phyloP scores from a whole-genome alignment of 2,888 invertebrate species.

The Drosophila prostipennis region DNA sequence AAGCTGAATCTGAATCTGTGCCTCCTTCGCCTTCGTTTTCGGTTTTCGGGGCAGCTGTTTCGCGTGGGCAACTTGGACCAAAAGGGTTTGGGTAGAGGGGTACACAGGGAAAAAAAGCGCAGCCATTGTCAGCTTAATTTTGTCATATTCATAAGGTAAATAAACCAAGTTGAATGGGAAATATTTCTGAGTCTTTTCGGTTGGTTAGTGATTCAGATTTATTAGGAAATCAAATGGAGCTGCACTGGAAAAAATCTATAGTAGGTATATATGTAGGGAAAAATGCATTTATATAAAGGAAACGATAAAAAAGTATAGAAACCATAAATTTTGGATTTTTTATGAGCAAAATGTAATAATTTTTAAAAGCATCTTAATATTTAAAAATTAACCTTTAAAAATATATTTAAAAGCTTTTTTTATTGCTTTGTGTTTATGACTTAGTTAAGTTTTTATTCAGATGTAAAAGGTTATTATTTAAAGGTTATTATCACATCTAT shows the following conservation, averaged over 20 bases:
- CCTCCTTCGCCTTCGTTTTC: slow-evolving; percentile 15
- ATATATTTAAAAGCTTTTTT: too few relatives aligned
- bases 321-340: too few relatives aligned
- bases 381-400: too few relatives aligned
- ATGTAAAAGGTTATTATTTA: too few relatives aligned
- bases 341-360: too few relatives aligned
- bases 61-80: slow-evolving; percentile 58
- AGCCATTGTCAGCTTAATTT: slow-evolving; percentile 6
- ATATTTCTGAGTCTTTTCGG: background rate
- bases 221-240: slow-evolving; percentile 3
- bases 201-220: background rate
- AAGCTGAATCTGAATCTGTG: slow-evolving; percentile 16
- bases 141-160: slow-evolving; percentile 9
- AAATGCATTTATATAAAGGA: background rate
- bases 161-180: slow-evolving; percentile 6
- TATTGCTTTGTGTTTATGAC: too few relatives aligned
- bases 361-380: too few relatives aligned
- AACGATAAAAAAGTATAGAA: too few relatives aligned
- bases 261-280: too few relatives aligned
- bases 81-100: slow-evolving; percentile 1
- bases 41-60: slow-evolving; percentile 49
- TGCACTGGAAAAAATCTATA: background rate
- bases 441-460: too few relatives aligned
- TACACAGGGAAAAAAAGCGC: slow-evolving; percentile 15
- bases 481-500: too few relatives aligned